Evolutionary conservation across 2,797 vertebrate species (phyloP), one percentile per base, ranked within the genome.

Genomic region (Sebastes diaconus): DNA sequence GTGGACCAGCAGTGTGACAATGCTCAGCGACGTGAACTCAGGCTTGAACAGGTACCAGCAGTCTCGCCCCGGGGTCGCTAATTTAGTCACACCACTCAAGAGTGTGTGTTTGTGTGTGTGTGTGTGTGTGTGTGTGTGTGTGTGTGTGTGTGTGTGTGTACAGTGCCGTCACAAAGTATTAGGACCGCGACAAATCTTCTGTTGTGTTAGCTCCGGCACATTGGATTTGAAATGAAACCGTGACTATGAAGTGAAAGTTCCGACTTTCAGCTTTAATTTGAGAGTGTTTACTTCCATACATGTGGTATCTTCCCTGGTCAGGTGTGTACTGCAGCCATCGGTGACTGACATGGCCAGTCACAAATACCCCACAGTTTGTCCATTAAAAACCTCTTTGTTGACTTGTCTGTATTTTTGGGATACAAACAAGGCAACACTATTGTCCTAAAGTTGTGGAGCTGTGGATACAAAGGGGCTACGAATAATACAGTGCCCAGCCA

Each of bases 21-120:
- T 90, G 84, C 79, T 92, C 91, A 95, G 74, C 67, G 83, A 91
- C 66, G 89, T 94, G 93, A 93, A 93, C 91, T 93, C 81, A 94
- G 83, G 91, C 93, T 90, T 91, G 77, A 90, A 80, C 87, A 90
- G 88, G 92, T 91, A 91, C 90, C 85, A 85, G 86, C 80, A 89
- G 88, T 85, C 66, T 75, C 34, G 77, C 91, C 84, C 25, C 24
- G 18, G 84, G 90, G 83, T 68, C 57, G 36, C 77, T 87, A 85
- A 90, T 90, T 86, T 73, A 73, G 70, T 83, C 87, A 75, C 76
- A 72, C 18, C 29, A 50, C 32, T 69, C 12, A 57, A 54, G 66
- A 67, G 6, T 25, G 65, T 55, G 54, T 64, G 42, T 73, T 9
- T 46, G 69, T 42, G 57, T 69, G 29, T 58, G 34, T 68, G 36